Evolutionary conservation across 2,888 invertebrate genomes (phyloP), one percentile per base, ranked within the genome.

Genomic region (Heterodera filipjevi): DNA sequence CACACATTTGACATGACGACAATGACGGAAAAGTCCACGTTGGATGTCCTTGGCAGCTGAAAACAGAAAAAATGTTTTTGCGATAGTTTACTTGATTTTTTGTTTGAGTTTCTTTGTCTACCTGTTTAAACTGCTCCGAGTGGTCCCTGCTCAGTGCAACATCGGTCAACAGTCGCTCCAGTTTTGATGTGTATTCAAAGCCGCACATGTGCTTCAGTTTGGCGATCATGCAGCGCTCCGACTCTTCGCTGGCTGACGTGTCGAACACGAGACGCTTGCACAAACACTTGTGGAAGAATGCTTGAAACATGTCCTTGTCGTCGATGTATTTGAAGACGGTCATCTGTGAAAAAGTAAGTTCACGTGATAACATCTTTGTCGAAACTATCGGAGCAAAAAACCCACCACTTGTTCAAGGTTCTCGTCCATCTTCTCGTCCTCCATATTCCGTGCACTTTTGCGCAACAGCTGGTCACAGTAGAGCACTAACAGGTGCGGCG

Each of bases 211-310:
- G 91, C 89, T 99, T 99, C 86, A 99, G 91, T 92, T 99, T 99
- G 86, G 96, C 96, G 92, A 99, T 99, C 98, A 99, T 99, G 85
- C 95, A 95, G 81, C 97, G 96, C 92, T 99, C 99, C 10, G 97
- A 97, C 90, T 99, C 99, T 89, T 99, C 99, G 87, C 95, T 96
- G 59, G 98, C 97, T 3, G 97, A 97, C 93, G 96, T 95, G 89
- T 98, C 96, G 89, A 95, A 95, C 3, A 99, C 98, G 85, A 99
- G 92, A 80, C 99, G 93, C 91, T 98, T 98, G 64, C 98, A 98
- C 86, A 99, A 92, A 96, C 98, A 96, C 92, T 98, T 99, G 90
- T 96, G 96, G 91, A 99, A 99, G 91, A 98, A 99, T 91, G 97
- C 98, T 91, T 99, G 98, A 92, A 98, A 99, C 77, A 99, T 98